Evolutionary conservation across 2,888 invertebrate genomes (phyloP).

Genomic region (Eugnorisma glareosa): DNA sequence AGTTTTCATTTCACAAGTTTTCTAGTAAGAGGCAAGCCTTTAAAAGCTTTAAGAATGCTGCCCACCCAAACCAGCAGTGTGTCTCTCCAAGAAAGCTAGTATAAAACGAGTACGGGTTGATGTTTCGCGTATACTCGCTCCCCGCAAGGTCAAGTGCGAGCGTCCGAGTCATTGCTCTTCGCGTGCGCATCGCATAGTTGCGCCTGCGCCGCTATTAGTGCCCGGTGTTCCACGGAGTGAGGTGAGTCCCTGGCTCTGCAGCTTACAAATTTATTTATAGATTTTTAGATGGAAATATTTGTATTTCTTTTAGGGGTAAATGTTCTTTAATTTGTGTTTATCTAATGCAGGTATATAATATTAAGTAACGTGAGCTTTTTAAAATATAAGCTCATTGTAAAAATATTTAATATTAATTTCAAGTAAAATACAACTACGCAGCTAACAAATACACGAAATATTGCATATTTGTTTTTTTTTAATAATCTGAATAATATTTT

Average conservation of each 20-base stretch:
- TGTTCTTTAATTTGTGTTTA: neutral
- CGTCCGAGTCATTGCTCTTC: slow-evolving; percentile 88
- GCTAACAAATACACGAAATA: neutral
- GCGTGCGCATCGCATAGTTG: slow-evolving; percentile 77
- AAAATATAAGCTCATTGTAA: neutral
- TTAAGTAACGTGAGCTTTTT: neutral
- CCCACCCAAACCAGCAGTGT: slow-evolving; percentile 64
- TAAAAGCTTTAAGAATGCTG: slow-evolving; percentile 23
- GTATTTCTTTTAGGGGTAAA: neutral
- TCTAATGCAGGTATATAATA: neutral
- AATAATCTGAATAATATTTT: neutral
- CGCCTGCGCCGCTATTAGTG: slow-evolving; percentile 73
- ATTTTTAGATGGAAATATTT: neutral
- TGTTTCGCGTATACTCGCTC: slow-evolving; percentile 87
- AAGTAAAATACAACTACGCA: neutral
- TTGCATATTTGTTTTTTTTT: too few relatives aligned
- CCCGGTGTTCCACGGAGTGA: slow-evolving; percentile 64
- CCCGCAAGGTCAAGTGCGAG: slow-evolving; percentile 88
- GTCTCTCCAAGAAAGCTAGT: slow-evolving; percentile 76
- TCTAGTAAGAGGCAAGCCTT: neutral
- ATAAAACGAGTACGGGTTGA: slow-evolving; percentile 87
- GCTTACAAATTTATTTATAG: slow-evolving; percentile 57
- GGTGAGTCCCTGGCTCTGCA: slow-evolving; percentile 66
- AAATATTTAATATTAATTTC: neutral
- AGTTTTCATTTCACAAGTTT: neutral